Base-by-base conservation (phyloP, 2,113 vertebrate genomes). In the Raphicerus campestris region DNA sequence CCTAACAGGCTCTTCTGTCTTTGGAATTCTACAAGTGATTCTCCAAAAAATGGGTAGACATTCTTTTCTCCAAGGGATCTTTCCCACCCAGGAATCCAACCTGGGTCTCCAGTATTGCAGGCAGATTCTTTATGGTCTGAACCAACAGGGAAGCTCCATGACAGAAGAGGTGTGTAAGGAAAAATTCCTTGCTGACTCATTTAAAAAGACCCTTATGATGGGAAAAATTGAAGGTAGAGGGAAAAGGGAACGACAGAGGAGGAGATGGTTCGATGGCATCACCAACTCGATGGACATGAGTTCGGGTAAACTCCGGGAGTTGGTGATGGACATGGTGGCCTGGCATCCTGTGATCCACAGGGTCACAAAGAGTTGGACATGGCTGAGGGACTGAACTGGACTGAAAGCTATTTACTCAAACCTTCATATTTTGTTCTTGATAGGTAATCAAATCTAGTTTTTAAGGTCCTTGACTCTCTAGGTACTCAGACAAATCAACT, bases 271-370 rank as follows among this genome's bases (percentile, higher is more conserved):
- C n/a, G 10, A 6, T 70, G n/a, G n/a, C n/a, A 70, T 70, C n/a
- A 39, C n/a, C 10, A 10, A 39, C 19, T 39, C 5, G 10, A 70
- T 70, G 66, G 66, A 39, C 66, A 70, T 70, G 66, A 70, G 9
- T 70, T 35, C 6, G n/a, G 19, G 66, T 70, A 22, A 70, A 70
- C 66, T 39, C n/a, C 0, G 2, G n/a, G 10, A 11, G 9, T 22
- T 39, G 9, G 66, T 70, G 66, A 6, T 10, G 66, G n/a, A 35
- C 19, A 70, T 0, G 66, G n/a, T 22, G 66, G 19, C 66, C n/a
- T 35, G 66, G 66, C 0, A 0, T 70, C 9, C 66, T 22, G 66
- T 70, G 66, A 35, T 35, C n/a, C 19, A 22, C 0, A 17, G n/a
- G 5, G n/a, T 70, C 19, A 4, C n/a, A 70, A 35, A 35, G 66